Percentiles rank a stretch among this genome's conserved stretches.
Evolutionary conservation across 2,113 vertebrate species (phyloP).

Genomic region (Anguilla rostrata): DNA sequence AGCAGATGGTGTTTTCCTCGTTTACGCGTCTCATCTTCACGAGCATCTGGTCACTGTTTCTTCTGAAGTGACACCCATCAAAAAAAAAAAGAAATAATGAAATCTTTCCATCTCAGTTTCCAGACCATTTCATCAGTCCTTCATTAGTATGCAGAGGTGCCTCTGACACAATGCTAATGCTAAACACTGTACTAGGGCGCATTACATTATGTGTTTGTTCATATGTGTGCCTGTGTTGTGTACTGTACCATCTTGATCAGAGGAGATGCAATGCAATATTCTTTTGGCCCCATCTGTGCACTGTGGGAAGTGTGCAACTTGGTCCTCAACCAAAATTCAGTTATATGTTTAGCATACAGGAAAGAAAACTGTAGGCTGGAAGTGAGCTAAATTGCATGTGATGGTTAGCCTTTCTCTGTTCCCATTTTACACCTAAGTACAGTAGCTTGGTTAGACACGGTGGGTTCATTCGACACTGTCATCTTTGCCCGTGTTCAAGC

Average conservation of each 20-base stretch:
- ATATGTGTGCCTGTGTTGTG: no score
- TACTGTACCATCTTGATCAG: no score
- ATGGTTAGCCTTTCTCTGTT: background rate
- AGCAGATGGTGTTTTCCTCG: background rate
- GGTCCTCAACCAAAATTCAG: background rate
- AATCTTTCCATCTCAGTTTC: background rate
- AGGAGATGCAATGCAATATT: background rate
- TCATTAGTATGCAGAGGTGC: background rate
- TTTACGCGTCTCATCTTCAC: background rate
- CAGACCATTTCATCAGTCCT: background rate
- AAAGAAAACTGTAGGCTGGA: background rate
- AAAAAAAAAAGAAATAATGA: background rate
- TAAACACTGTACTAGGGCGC: background rate
- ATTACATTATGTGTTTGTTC: background rate
- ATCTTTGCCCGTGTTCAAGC: no score
- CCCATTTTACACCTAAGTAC: no score
- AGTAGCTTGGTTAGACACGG: no score
- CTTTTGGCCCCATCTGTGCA: background rate
- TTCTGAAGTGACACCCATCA: background rate
- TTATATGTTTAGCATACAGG: background rate
- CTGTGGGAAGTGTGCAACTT: background rate
- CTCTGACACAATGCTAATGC: background rate
- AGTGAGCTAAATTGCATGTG: background rate
- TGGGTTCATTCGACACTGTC: no score
- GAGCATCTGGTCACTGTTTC: background rate